Conservation (phyloP, 2,797 vertebrate genomes). For the Potorous gilbertii region DNA sequence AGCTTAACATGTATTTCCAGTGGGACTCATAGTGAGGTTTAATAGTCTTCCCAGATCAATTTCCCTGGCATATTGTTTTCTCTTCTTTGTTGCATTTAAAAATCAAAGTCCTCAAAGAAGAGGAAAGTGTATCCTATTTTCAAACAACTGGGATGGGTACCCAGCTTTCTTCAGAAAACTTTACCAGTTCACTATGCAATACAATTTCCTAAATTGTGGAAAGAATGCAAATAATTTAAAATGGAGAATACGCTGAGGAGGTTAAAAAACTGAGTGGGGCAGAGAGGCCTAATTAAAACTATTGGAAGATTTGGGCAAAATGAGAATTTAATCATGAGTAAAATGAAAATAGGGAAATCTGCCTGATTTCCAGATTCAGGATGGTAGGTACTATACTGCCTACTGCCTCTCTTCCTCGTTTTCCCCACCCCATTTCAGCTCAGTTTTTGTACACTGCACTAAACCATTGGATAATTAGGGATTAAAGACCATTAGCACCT, state of each 20-base stretch:
- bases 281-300: not conserved
- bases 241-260: not conserved
- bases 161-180: slow-evolving; percentile 70
- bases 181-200: slow-evolving; percentile 61
- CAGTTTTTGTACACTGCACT: not conserved
- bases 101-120: slow-evolving; percentile 72
- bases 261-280: not conserved
- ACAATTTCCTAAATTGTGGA: slow-evolving; percentile 60
- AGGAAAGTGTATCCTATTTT: slow-evolving; percentile 64
- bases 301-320: not conserved
- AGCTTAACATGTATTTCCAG: slow-evolving; percentile 64
- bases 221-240: slow-evolving; percentile 32
- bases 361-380: not conserved
- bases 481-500: not conserved
- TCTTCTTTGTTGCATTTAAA: slow-evolving; percentile 66
- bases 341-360: not conserved
- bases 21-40: slow-evolving; percentile 62
- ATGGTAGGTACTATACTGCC: not conserved
- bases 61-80: slow-evolving; percentile 48
- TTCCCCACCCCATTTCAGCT: not conserved
- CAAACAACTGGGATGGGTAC: slow-evolving; percentile 51
- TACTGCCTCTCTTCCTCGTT: not conserved
- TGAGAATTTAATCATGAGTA: not conserved
- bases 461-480: not conserved
- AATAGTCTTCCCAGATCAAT: slow-evolving; percentile 67